Evolutionary conservation across 35 echinoderm and acorn worm genomes (phyloP).

Genomic region (Lytechinus variegatus): DNA sequence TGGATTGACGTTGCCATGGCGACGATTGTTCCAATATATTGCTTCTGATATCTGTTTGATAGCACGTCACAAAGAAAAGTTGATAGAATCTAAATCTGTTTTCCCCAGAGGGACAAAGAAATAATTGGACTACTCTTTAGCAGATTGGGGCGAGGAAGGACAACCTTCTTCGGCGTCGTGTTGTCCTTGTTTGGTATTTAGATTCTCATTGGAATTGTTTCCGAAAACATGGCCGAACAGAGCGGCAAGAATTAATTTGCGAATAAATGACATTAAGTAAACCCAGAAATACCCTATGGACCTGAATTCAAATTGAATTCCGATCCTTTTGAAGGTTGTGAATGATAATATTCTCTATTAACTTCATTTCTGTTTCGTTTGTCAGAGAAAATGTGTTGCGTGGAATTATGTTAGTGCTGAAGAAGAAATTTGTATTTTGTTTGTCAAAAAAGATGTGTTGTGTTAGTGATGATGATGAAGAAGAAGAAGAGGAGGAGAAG

Average conservation of each 20-base stretch:
- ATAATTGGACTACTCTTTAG: neutral
- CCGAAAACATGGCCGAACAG: neutral
- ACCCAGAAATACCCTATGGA: neutral
- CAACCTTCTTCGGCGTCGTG: neutral
- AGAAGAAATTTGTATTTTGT: too few relatives aligned
- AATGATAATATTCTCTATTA: neutral
- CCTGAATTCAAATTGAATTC: neutral
- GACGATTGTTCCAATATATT: neutral
- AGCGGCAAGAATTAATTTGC: neutral
- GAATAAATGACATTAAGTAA: neutral
- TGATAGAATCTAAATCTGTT: conserved; percentile 3
- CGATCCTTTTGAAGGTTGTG: neutral
- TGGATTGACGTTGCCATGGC: neutral
- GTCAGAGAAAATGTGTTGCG: too few relatives aligned
- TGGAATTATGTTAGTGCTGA: too few relatives aligned
- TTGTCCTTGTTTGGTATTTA: neutral
- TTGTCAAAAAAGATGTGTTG: too few relatives aligned
- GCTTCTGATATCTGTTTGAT: neutral
- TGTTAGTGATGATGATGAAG: neutral
- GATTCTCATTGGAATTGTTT: neutral
- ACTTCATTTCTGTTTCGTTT: neutral
- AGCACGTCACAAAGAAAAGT: neutral
- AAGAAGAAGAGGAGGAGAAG: too few relatives aligned
- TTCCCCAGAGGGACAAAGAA: neutral
- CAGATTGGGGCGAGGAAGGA: neutral